These are phyloP conservation scores for Arothron firmamentum DNA, from an alignment of 2,113 vertebrate genomes.

Conservation along the genomic window DNA sequence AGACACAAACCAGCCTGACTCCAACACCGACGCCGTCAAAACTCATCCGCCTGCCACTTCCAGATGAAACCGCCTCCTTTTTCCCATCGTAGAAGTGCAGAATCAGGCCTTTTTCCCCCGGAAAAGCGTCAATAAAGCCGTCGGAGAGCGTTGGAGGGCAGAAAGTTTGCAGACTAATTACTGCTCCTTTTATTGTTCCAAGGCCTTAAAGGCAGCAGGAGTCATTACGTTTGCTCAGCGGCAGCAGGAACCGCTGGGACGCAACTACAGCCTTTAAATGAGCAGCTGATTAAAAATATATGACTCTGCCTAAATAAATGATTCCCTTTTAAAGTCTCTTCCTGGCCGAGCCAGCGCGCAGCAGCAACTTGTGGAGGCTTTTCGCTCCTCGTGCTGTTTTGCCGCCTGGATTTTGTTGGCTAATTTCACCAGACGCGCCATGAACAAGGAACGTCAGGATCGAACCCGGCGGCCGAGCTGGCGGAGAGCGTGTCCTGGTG, in stretches of 20 bases:
- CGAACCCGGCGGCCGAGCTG: too few species aligned
- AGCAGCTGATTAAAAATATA: conserved; percentile 30
- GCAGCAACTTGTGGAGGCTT: background rate
- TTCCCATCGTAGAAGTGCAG: too few species aligned
- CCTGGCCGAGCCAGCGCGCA: background rate
- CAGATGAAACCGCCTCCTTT: too few species aligned
- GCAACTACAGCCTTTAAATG: conserved; percentile 22
- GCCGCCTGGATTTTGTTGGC: background rate
- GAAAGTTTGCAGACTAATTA: conserved; percentile 37
- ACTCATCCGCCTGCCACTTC: too few species aligned
- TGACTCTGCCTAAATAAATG: conserved; percentile 13
- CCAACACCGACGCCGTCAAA: too few species aligned
- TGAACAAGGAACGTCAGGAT: background rate
- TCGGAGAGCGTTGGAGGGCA: background rate
- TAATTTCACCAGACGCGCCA: background rate
- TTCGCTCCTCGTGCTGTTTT: background rate
- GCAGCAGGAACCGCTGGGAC: conserved; percentile 4
- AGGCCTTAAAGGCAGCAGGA: conserved; percentile 26
- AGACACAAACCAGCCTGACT: too few species aligned
- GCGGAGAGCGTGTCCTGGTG: too few species aligned
- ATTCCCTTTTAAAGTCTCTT: conserved; percentile 1
- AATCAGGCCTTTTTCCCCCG: too few species aligned
- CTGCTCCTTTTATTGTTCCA: conserved; percentile 21
- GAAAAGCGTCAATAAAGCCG: background rate
- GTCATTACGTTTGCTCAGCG: conserved; percentile 26